Conservation (phyloP, 2,888 invertebrate species). For the Megalurothrips usitatus region DNA sequence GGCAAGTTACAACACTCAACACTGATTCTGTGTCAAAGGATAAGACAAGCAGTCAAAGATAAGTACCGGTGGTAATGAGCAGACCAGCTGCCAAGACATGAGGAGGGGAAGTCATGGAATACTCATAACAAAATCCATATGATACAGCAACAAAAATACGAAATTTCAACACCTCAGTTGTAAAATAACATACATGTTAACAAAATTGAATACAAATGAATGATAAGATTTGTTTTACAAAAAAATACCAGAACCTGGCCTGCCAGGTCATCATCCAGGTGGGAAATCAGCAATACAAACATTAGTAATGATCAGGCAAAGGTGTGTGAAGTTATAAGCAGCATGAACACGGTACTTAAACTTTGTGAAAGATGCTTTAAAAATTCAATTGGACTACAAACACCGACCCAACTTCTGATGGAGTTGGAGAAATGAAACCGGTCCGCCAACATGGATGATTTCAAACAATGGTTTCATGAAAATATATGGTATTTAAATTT, state of each 20-base stretch:
- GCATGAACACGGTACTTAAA: too few species aligned
- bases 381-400: too few species aligned
- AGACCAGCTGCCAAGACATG: neutral
- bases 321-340: too few species aligned
- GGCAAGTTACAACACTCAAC: neutral
- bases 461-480: too few species aligned
- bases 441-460: too few species aligned
- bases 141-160: neutral
- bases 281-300: too few species aligned
- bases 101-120: neutral
- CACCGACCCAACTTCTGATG: too few species aligned
- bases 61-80: neutral
- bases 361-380: too few species aligned
- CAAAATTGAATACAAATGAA: neutral
- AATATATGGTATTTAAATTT: too few species aligned
- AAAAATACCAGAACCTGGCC: neutral
- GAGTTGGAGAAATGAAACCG: too few species aligned
- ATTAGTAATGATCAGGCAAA: too few species aligned
- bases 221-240: neutral
- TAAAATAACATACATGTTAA: neutral
- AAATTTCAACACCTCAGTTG: neutral
- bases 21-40: neutral
- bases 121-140: neutral
- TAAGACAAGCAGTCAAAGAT: neutral
- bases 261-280: too few species aligned